Percentiles rank a stretch among this genome's conserved stretches.
Evolutionary conservation across 2,113 vertebrate species (phyloP).

Genomic region (Pachyramphus minor): DNA sequence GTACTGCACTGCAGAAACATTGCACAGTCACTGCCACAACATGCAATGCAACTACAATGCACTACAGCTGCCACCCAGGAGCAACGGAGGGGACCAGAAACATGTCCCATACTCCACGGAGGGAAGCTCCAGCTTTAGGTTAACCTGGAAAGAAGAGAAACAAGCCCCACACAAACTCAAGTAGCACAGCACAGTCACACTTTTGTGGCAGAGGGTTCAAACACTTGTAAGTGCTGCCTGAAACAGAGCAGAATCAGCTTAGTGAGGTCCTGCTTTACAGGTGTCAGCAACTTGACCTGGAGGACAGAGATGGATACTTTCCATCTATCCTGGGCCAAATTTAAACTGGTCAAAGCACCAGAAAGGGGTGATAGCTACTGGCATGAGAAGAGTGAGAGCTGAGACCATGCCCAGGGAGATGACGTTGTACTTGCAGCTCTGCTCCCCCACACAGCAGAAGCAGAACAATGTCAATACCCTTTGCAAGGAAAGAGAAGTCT

Average conservation of each 20-base stretch:
- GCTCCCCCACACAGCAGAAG: background rate
- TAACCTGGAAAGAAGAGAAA: conserved; percentile 32
- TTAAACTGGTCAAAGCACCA: background rate
- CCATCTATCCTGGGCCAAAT: background rate
- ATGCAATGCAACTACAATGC: conserved; percentile 99
- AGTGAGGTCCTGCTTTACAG: background rate
- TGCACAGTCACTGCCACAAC: conserved; percentile 84
- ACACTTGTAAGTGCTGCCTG: background rate
- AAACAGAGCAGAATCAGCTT: background rate
- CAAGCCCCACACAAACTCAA: background rate
- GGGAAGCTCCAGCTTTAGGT: background rate
- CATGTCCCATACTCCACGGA: background rate
- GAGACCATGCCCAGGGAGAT: background rate
- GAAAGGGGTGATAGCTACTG: background rate
- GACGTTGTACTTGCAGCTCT: background rate
- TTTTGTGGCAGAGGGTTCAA: background rate
- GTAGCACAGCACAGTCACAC: background rate
- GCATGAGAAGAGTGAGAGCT: background rate
- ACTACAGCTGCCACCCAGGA: conserved; percentile 77
- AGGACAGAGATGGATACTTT: background rate
- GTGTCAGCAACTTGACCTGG: background rate
- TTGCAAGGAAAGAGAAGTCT: background rate
- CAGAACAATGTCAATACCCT: background rate
- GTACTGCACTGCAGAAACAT: conserved; percentile 96
- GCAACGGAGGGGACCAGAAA: background rate